phyloP scores from a whole-genome alignment of 2,113 vertebrate genomes.

The Hystrix brachyura region DNA sequence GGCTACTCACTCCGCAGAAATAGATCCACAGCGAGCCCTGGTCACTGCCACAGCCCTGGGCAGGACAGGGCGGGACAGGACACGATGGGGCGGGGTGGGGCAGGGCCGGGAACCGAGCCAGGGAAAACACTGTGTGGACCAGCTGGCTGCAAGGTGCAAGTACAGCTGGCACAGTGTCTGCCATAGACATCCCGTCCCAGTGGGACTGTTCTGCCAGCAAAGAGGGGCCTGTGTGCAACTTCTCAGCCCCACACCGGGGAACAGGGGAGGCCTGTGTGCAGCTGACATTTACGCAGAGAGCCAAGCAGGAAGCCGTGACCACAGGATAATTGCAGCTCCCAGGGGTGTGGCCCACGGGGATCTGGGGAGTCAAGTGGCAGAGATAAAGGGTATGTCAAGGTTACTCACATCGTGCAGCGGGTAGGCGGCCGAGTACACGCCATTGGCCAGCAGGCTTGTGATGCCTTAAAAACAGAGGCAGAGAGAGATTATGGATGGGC shows the following conservation, averaged over 20 bases:
- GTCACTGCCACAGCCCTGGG: not conserved
- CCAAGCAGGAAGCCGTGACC: slow-evolving; percentile 62
- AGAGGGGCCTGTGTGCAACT: not conserved
- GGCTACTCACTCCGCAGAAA: slow-evolving; percentile 47
- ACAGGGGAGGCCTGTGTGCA: not conserved
- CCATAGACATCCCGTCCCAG: not conserved
- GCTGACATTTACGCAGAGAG: not conserved
- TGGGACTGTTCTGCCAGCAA: not conserved
- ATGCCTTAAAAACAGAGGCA: slow-evolving; percentile 92
- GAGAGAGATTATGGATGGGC: slow-evolving; percentile 50
- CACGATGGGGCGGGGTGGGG: not conserved
- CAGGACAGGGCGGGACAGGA: rapidly evolving
- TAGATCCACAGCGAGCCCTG: not conserved
- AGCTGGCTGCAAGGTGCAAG: not conserved
- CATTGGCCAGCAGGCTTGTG: slow-evolving; percentile 96
- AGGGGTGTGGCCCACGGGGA: slow-evolving; percentile 57
- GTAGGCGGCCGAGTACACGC: slow-evolving; percentile 94
- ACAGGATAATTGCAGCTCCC: not conserved
- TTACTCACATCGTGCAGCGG: slow-evolving; percentile 97
- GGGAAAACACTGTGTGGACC: not conserved
- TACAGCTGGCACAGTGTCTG: rapidly evolving
- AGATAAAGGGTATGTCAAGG: slow-evolving; percentile 18
- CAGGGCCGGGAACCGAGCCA: not conserved
- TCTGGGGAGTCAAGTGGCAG: slow-evolving; percentile 49
- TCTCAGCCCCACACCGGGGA: rapidly evolving